Evolutionary conservation across 2,113 vertebrate genomes (phyloP).

Genomic region (Mandrillus leucophaeus): DNA sequence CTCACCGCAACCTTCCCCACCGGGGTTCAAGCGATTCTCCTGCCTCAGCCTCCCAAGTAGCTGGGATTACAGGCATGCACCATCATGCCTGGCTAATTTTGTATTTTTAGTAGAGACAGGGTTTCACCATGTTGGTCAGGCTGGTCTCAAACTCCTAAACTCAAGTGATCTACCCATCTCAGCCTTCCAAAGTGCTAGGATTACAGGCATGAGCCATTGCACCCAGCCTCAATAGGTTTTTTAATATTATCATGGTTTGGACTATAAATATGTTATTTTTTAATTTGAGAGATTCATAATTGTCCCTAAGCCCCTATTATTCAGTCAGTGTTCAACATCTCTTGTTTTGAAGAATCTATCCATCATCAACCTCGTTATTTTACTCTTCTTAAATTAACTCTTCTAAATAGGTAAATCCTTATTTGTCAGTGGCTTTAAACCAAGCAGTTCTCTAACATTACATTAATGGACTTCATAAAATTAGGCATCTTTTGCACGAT

Average conservation of each 20-base stretch:
- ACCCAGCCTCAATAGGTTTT: neutral
- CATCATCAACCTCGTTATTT: neutral
- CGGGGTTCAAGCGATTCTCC: no score
- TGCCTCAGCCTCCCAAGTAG: no score
- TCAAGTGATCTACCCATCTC: no score
- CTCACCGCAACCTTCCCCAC: no score
- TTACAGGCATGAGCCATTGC: no score
- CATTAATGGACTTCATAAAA: neutral
- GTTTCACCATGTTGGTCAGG: no score
- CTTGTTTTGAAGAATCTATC: neutral
- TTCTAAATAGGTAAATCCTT: neutral
- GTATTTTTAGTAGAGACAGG: no score
- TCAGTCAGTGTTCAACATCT: neutral
- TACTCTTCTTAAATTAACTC: neutral
- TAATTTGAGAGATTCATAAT: neutral
- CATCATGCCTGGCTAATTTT: no score
- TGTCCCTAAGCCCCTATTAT: neutral
- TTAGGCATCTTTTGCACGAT: neutral
- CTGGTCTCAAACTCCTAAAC: no score
- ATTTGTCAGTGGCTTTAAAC: neutral
- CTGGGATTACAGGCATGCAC: no score
- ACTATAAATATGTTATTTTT: neutral
- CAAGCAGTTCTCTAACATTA: neutral
- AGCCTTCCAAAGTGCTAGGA: no score
- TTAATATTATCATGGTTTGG: constrained; percentile 13